Percentiles rank a stretch among this genome's conserved stretches.
Conservation (phyloP, 92 coral and sea anemone genomes). For the Porites cylindrica region DNA sequence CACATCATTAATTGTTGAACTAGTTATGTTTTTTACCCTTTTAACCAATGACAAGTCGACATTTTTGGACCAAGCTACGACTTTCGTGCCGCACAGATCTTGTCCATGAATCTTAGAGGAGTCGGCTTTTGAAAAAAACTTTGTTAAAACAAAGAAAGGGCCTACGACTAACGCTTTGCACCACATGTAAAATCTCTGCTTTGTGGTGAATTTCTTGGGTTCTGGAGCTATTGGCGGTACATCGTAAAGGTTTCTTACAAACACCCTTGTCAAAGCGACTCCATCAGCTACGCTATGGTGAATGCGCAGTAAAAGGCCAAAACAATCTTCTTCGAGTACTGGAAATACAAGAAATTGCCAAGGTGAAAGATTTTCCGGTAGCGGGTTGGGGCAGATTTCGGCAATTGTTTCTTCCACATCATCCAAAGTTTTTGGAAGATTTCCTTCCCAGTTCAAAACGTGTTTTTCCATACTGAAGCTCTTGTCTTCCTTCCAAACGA, state of each 20-base stretch:
- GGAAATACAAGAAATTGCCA: slow-evolving; percentile 97
- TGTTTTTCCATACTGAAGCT: slow-evolving; percentile 83
- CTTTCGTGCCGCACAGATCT: slow-evolving; percentile 84
- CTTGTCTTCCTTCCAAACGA: slow-evolving; percentile 91
- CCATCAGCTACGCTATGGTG: slow-evolving; percentile 99
- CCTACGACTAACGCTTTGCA: slow-evolving; percentile 90
- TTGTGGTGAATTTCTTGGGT: slow-evolving; percentile 87
- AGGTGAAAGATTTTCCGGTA: slow-evolving; percentile 74
- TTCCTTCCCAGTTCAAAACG: slow-evolving; percentile 81
- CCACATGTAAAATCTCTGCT: slow-evolving; percentile 96
- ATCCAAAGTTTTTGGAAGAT: slow-evolving; percentile 64
- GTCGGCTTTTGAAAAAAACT: slow-evolving; percentile 76
- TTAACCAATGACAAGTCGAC: slow-evolving; percentile 86
- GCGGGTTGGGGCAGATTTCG: slow-evolving; percentile 77
- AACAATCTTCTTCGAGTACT: slow-evolving; percentile 70
- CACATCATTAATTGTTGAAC: slow-evolving; percentile 97
- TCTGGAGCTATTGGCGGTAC: slow-evolving; percentile 81
- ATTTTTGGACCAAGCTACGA: slow-evolving; percentile 92
- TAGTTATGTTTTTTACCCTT: slow-evolving; percentile 78
- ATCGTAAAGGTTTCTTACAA: slow-evolving; percentile 91
- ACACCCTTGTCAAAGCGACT: slow-evolving; percentile 86
- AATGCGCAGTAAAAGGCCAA: slow-evolving; percentile 83
- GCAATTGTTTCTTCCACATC: slow-evolving; percentile 82
- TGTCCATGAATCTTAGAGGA: slow-evolving; percentile 86
- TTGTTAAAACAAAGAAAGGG: slow-evolving; percentile 75